Conservation (phyloP, 2,797 vertebrate genomes). For the Chaetodon trifasciatus region DNA sequence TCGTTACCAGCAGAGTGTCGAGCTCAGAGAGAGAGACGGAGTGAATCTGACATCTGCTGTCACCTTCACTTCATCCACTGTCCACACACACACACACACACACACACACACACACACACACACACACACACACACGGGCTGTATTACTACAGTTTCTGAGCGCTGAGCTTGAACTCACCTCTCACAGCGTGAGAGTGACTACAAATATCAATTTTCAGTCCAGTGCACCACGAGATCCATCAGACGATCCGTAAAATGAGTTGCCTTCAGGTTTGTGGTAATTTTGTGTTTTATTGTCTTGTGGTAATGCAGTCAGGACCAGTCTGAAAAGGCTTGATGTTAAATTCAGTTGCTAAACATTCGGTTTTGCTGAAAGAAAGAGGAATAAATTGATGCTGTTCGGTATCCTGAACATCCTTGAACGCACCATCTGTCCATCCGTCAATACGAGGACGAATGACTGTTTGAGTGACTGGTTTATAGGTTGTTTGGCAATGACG, state of each 20-base stretch:
- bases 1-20: background rate
- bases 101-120: constrained; percentile 24
- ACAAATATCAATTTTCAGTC: no score
- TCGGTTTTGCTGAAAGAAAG: no score
- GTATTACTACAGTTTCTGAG: background rate
- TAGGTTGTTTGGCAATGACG: no score
- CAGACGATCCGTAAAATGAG: no score
- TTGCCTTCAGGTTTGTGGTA: no score
- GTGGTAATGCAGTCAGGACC: no score
- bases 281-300: no score
- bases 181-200: background rate
- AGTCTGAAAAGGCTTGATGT: background rate
- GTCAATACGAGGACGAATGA: no score
- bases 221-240: no score
- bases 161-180: constrained; percentile 7
- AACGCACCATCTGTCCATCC: background rate
- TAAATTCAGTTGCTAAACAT: background rate
- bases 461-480: no score
- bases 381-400: background rate
- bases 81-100: constrained; percentile 15
- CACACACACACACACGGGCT: constrained; percentile 15
- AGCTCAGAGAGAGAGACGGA: constrained; percentile 20
- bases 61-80: constrained; percentile 31
- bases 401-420: background rate
- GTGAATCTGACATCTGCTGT: constrained; percentile 51